Percentiles rank a stretch among this genome's conserved stretches.
phyloP scores from a whole-genome alignment of 2,888 invertebrate species.

The Crossocerus cetratus region DNA sequence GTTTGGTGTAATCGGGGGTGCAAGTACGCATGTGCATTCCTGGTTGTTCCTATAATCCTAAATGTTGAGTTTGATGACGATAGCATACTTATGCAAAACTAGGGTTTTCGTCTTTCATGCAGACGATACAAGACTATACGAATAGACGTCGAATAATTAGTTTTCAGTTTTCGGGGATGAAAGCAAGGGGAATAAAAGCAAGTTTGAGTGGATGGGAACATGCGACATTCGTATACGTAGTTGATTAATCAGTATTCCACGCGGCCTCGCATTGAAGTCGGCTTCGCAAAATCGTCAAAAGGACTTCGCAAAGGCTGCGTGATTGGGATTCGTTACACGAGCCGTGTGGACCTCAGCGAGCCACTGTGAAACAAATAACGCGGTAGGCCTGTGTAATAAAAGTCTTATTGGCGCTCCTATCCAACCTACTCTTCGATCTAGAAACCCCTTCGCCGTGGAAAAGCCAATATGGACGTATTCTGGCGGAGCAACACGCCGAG shows the following conservation, averaged over 20 bases:
- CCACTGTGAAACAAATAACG: conserved; percentile 1
- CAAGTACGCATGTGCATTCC: no score
- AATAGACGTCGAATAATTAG: no score
- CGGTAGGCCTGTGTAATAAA: conserved; percentile 12
- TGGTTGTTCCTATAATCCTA: no score
- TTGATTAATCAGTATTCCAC: conserved; percentile 45
- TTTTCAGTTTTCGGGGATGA: no score
- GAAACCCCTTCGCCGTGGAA: no score
- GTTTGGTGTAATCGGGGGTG: conserved; percentile 51
- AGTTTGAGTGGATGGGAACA: conserved; percentile 35
- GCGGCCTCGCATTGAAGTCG: conserved; percentile 35
- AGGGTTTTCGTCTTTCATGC: no score
- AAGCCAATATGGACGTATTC: no score
- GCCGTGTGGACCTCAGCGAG: conserved; percentile 6
- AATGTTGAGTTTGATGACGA: no score
- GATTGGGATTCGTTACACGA: conserved; percentile 26
- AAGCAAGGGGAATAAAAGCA: conserved; percentile 45
- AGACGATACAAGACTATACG: no score
- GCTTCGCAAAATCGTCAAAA: conserved; percentile 47
- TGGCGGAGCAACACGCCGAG: no score
- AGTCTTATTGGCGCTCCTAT: conserved; percentile 1
- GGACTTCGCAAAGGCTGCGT: conserved; percentile 19
- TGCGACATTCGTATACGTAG: conserved; percentile 33
- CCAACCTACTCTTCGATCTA: not conserved
- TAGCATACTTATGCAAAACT: no score